Evolutionary conservation across 2,113 vertebrate species (phyloP).

Genomic region (Notothenia coriiceps): DNA sequence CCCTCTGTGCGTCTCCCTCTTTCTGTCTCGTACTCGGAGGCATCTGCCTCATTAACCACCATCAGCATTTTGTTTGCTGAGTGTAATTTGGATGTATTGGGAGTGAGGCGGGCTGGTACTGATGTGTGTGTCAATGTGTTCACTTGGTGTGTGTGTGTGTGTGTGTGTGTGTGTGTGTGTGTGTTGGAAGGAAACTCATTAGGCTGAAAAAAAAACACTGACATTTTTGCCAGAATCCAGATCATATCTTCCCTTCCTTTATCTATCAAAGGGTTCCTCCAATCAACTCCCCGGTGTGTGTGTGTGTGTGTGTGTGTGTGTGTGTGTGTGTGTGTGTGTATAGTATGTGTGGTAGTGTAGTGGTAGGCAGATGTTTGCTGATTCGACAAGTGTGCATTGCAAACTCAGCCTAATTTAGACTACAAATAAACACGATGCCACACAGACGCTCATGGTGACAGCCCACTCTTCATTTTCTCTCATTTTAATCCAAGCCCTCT

Average conservation of each 20-base stretch:
- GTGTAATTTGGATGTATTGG: conserved; percentile 72
- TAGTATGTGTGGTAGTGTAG: conserved; percentile 42
- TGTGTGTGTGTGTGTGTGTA: conserved; percentile 31
- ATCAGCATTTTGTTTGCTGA: conserved; percentile 79
- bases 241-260: conserved; percentile 75
- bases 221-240: conserved; percentile 74
- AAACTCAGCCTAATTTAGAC: conserved; percentile 81
- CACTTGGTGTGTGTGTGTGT: not conserved
- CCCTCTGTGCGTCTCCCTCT: conserved; percentile 49
- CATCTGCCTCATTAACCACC: conserved; percentile 82
- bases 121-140: not conserved
- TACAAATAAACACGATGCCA: conserved; percentile 71
- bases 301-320: conserved; percentile 22
- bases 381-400: conserved; percentile 79
- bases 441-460: conserved; percentile 70
- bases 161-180: conserved; percentile 15
- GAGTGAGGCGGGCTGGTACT: conserved; percentile 56
- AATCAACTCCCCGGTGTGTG: conserved; percentile 73
- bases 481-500: conserved; percentile 51
- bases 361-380: conserved; percentile 86
- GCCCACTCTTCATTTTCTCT: conserved; percentile 59
- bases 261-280: conserved; percentile 82
- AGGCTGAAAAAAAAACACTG: conserved; percentile 80
- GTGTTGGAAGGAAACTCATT: conserved; percentile 73
- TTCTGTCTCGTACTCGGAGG: conserved; percentile 64